phyloP scores from a whole-genome alignment of 2,113 vertebrate genomes.

The Struthio camelus region DNA sequence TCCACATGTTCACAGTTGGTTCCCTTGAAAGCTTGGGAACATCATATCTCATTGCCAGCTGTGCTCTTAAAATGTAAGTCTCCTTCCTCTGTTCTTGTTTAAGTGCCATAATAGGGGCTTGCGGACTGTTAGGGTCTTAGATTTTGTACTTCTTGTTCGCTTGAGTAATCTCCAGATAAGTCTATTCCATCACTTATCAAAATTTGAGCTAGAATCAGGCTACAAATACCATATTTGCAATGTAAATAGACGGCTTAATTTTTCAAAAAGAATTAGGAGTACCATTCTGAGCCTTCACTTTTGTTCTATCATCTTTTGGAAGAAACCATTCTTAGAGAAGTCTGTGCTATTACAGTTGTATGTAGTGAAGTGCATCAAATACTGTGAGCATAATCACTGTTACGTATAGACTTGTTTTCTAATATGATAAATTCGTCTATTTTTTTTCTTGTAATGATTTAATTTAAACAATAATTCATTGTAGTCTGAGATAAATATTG shows the following conservation, averaged over 20 bases:
- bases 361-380: background rate
- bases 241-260: background rate
- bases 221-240: background rate
- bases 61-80: background rate
- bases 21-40: background rate
- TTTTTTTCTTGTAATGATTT: background rate
- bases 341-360: background rate
- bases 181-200: background rate
- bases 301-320: background rate
- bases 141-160: background rate
- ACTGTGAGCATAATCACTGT: background rate
- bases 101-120: background rate
- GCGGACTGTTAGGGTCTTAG: background rate
- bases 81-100: background rate
- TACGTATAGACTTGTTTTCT: background rate
- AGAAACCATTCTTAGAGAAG: background rate
- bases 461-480: background rate
- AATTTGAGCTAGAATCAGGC: background rate
- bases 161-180: background rate
- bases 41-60: background rate
- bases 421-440: background rate
- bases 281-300: background rate
- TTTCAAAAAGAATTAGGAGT: background rate
- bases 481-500: background rate
- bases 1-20: background rate